phyloP scores from a whole-genome alignment of 1,140 invertebrate genomes.

The Penaeus vannamei region DNA sequence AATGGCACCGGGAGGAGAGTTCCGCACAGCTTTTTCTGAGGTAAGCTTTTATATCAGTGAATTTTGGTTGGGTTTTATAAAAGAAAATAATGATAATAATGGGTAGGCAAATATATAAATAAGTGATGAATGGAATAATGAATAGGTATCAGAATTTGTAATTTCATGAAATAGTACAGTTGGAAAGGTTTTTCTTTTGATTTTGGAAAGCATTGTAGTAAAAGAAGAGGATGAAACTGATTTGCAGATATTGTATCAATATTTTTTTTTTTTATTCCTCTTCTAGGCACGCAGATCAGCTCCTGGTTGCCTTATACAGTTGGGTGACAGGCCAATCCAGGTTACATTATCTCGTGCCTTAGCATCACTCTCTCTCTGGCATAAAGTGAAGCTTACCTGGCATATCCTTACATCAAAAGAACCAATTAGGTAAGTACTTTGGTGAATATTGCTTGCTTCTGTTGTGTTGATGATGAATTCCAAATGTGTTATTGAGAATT shows the following conservation, averaged over 20 bases:
- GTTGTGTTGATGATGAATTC: too few relatives aligned
- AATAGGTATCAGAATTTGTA: too few relatives aligned
- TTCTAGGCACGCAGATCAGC: slow-evolving; percentile 81
- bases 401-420: slow-evolving; percentile 84
- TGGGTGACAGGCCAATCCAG: slow-evolving; percentile 92
- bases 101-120: too few relatives aligned
- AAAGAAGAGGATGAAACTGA: too few relatives aligned
- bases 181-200: too few relatives aligned
- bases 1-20: slow-evolving; percentile 98
- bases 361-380: slow-evolving; percentile 86
- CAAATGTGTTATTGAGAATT: too few relatives aligned
- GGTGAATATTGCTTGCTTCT: too few relatives aligned
- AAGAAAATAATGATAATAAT: too few relatives aligned
- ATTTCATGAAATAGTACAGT: too few relatives aligned
- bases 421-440: slow-evolving; percentile 81
- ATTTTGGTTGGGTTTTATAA: not conserved
- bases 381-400: slow-evolving; percentile 89
- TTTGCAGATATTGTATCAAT: too few relatives aligned
- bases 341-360: slow-evolving; percentile 91
- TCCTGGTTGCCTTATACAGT: slow-evolving; percentile 85
- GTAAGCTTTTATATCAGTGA: slow-evolving; percentile 1
- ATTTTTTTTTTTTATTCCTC: not conserved
- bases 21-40: slow-evolving; percentile 81
- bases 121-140: too few relatives aligned
- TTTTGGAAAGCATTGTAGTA: too few relatives aligned